phyloP scores from a whole-genome alignment of 1,140 invertebrate species.

The Monochamus saltuarius region DNA sequence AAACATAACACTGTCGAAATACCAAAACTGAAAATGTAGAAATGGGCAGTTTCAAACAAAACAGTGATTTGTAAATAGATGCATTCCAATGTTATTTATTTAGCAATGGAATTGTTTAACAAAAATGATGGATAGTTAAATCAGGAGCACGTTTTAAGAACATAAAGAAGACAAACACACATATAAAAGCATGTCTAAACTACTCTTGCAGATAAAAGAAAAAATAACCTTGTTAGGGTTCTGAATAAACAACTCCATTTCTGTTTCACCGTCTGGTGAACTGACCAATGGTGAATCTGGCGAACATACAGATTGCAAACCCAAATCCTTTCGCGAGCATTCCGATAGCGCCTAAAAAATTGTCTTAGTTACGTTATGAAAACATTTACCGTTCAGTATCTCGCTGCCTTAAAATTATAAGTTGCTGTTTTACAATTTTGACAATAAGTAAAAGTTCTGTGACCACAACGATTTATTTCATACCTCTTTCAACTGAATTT shows the following conservation, averaged over 20 bases:
- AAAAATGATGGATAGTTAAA: no score
- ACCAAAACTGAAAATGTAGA: no score
- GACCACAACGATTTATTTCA: no score
- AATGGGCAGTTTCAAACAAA: no score
- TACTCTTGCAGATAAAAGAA: slow-evolving; percentile 1
- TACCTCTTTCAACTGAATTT: no score
- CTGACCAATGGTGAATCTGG: slow-evolving; percentile 48
- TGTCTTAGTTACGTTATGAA: slow-evolving; percentile 5
- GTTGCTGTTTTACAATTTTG: slow-evolving; percentile 11
- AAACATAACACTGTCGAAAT: no score
- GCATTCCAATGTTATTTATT: no score
- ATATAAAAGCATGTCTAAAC: background rate
- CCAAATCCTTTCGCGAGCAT: slow-evolving; percentile 58
- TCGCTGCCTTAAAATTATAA: no score
- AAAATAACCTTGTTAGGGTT: slow-evolving; percentile 41
- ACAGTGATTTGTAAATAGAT: no score
- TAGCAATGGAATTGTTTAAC: no score
- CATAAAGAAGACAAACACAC: background rate
- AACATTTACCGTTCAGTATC: background rate
- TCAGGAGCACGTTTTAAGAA: background rate
- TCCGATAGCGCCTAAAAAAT: slow-evolving; percentile 53
- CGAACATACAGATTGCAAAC: slow-evolving; percentile 51
- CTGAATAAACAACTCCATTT: slow-evolving; percentile 42
- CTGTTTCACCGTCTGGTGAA: slow-evolving; percentile 44
- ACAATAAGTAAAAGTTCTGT: no score